A percentile compares a stretch with the other conserved stretches of the same genome.
phyloP scores from a whole-genome alignment of 1,140 invertebrate species.

The Andricus grossulariae region DNA sequence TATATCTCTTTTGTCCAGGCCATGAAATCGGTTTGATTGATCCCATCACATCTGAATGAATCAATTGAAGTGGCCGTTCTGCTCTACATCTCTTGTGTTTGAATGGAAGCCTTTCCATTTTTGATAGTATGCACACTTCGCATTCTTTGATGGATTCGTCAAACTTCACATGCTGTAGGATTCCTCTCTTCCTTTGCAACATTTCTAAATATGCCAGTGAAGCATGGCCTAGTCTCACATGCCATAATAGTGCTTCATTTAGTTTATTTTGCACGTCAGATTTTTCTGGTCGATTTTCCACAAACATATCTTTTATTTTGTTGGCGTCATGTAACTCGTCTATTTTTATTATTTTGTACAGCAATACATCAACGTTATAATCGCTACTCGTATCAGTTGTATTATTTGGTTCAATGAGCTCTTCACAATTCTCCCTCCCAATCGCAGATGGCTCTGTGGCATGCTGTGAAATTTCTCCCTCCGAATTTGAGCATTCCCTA shows the following conservation, averaged over 20 bases:
- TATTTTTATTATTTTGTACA: conserved; percentile 40
- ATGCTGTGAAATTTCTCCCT: conserved; percentile 37
- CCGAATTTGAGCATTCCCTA: conserved; percentile 18
- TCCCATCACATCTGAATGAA: conserved; percentile 45
- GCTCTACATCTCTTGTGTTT: conserved; percentile 40
- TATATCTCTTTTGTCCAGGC: background rate
- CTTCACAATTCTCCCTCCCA: conserved; percentile 48
- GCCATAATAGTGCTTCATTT: conserved; percentile 52
- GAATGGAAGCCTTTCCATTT: conserved; percentile 50
- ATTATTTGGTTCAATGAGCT: conserved; percentile 36
- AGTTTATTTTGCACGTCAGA: conserved; percentile 32
- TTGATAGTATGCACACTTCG: conserved; percentile 48
- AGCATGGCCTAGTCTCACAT: conserved; percentile 51
- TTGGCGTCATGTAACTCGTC: conserved; percentile 37
- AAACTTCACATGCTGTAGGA: conserved; percentile 48
- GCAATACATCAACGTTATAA: conserved; percentile 26
- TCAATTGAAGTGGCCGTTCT: conserved; percentile 38
- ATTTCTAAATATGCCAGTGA: conserved; percentile 50
- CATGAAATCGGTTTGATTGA: conserved; percentile 39
- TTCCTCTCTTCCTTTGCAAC: conserved; percentile 47
- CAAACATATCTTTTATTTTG: conserved; percentile 39
- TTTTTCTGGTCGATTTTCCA: conserved; percentile 27
- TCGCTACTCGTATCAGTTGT: conserved; percentile 9
- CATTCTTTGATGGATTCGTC: conserved; percentile 50
- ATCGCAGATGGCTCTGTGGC: conserved; percentile 40